Percentiles rank a stretch among this genome's conserved stretches.
Conservation (phyloP, 2,113 vertebrate species). For the Cochlearius cochlearius region DNA sequence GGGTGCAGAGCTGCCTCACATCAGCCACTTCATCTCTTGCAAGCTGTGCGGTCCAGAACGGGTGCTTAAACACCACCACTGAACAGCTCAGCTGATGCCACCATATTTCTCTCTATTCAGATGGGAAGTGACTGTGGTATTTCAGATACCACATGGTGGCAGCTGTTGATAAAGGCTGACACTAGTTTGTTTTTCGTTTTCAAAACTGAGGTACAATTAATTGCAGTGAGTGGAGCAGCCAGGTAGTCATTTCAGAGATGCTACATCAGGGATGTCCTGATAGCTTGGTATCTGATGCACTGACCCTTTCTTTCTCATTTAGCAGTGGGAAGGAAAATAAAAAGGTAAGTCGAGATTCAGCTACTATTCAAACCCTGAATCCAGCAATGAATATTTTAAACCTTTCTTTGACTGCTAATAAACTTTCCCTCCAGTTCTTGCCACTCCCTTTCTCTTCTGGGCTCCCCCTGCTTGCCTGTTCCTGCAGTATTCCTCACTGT, state of each 20-base stretch:
- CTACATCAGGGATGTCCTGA: not conserved
- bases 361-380: not conserved
- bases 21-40: fast-evolving
- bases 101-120: not conserved
- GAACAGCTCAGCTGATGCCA: not conserved
- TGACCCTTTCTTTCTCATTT: not conserved
- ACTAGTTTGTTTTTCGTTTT: not conserved
- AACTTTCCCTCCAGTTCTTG: conserved; percentile 9
- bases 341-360: not conserved
- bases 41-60: fast-evolving
- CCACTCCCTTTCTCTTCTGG: conserved; percentile 7
- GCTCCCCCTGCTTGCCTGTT: not conserved
- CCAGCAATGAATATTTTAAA: conserved; percentile 15
- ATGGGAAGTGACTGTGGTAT: not conserved
- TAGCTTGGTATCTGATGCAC: not conserved
- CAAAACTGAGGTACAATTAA: not conserved
- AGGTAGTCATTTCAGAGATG: not conserved
- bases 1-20: not conserved
- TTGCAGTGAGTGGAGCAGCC: not conserved
- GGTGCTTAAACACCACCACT: not conserved
- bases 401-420: conserved; percentile 18
- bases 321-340: not conserved
- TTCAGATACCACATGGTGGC: conserved; percentile 58
- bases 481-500: conserved; percentile 8
- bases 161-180: conserved; percentile 52